Evolutionary conservation across 2,888 invertebrate species (phyloP), one percentile per base, ranked within the genome.

Genomic region (Teleogryllus oceanicus): DNA sequence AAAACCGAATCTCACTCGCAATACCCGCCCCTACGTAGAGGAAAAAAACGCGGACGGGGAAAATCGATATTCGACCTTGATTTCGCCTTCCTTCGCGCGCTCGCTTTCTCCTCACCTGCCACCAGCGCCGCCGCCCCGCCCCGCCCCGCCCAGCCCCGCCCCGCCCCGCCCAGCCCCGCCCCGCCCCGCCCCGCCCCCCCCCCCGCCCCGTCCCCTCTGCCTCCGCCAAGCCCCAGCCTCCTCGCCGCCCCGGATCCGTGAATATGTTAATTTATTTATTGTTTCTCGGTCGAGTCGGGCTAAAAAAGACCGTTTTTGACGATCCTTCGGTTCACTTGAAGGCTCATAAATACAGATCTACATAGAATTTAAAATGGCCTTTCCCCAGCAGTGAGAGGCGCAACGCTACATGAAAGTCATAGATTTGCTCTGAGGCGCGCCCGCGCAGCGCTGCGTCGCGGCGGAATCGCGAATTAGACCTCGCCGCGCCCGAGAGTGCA

Each of bases 301-400:
- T 62, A 62, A 62, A 62, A 62, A 62, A n/a, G n/a, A n/a, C 62
- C 16, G 13, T 62, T 62, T 62, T 62, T 62, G 62, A 62, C 62
- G 62, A 62, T 62, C 62, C 62, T 62, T 62, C 62, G 62, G 62
- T 62, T 62, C 62, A 62, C 62, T 62, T 62, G 62, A 62, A 62
- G 62, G 62, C 62, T 62, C 62, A 62, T 62, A 62, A 62, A 62
- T 62, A 62, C 62, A 62, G 62, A 62, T 62, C 62, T 62, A 62
- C 62, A 62, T 62, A 62, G 62, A 62, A 62, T 62, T 62, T 62
- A 5, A 62, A 62, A 62, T 62, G 13, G n/a, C 37, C 62, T 62
- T n/a, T 62, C 62, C 62, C 62, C 8, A 18, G 16, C 62, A 18
- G 62, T 62, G n/a, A 62, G n/a, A 62, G 62, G 62, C n/a, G 16